Base-by-base conservation (phyloP, 2,888 invertebrate genomes). In the Lasioglossum oenotherae region DNA sequence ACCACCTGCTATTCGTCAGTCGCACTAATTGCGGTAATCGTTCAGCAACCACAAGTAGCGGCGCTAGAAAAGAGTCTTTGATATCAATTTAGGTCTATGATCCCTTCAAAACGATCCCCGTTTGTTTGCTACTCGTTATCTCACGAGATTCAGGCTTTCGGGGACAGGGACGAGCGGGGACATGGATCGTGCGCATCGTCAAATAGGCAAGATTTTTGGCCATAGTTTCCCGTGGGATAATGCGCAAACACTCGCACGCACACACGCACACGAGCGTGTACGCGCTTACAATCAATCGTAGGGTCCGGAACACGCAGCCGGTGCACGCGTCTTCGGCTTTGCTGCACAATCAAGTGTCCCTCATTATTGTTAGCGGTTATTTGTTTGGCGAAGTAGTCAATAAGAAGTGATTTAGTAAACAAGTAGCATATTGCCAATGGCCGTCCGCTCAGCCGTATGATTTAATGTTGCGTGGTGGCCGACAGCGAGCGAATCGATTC, bases 381-480 rank as follows among this genome's bases (percentile, higher is more conserved):
- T 93, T 92, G 91, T 85, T 86, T 77, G 88, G 89, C 83, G 84
- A 80, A 85, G 85, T 91, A 91, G 92, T 92, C 91, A 92, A 92
- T 91, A 92, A 90, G 90, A 88, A 90, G 87, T 89, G 92, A 92
- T 94, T 94, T 88, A 87, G 94, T 92, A 95, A 94, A 94, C 94
- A 94, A 93, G 94, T 93, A 95, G 94, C 95, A 95, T 95, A 95
- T 94, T 95, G 95, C 89, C 92, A 92, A 93, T 92, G 93, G 92
- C 91, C 85, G 91, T 78, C 84, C 92, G 89, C 53, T 88, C 84
- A 87, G 57, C 90, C 92, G 91, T 92, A 86, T 93, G 89, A 93
- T 93, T 93, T 88, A 89, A 93, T 93, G 91, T 91, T 92, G 85
- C 85, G 81, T 79, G 85, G 86, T 82, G 88, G 60, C 49, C 75